Base-by-base conservation (phyloP, 1,140 invertebrate genomes). In the Camponotus vicinus region DNA sequence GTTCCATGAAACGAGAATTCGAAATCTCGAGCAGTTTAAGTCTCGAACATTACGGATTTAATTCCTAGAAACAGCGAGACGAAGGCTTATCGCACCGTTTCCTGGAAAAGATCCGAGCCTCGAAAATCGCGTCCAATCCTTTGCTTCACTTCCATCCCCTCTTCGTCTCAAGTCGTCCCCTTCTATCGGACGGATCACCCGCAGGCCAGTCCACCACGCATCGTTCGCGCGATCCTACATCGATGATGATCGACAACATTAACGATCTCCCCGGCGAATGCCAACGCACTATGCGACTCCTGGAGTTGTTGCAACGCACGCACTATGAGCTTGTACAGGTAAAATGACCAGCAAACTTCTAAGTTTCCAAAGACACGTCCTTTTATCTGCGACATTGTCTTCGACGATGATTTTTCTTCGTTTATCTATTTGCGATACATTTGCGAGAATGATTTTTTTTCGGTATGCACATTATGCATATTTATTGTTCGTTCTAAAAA, bases 321-420 rank as follows among this genome's bases (percentile, higher is more conserved):
- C 79, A 93, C 1, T 95, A 95, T 59, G 87, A 94, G 21, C 85
- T 97, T 55, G 93, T 96, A 6, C 97, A 97, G 55, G 79, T 83
- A 83, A 6, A 42, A 13, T n/a, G 3, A 73, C 11, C 4, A 21
- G 2, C 9, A 37, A 8, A 7, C 5, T 11, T 0, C 11, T 11
- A 3, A 18, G 18, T 42, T 40, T 66, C 4, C 4, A 13, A 63
- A 27, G 1, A 63, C 21, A 27, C 4, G 0, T 63, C 15, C 0
- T 52, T 52, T 15, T 52, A 52, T 15, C 13, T 3, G 11, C 11
- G 45, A 15, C 11, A 49, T 49, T 49, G 45, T 13, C 9, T 11
- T 49, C 3, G 11, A 49, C 45, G 3, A 15, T 49, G 45, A 52
- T 52, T 15, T 52, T 52, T 52, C 15, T 52, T 52, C 15, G 49